These are phyloP conservation scores for Diplodus puntazzo DNA, from an alignment of 2,797 vertebrate genomes.

Conservation along the genomic window DNA sequence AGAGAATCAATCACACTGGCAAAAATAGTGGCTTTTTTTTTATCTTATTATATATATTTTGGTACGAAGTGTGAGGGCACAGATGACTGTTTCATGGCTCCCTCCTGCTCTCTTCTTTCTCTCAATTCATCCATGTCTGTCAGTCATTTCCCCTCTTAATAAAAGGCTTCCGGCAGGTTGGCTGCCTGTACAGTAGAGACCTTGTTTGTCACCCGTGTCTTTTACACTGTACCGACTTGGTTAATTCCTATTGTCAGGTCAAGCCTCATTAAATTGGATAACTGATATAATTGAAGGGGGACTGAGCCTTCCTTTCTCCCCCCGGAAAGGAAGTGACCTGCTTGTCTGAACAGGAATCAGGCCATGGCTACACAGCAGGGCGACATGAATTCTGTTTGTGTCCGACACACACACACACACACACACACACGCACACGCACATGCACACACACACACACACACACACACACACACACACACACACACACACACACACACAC, in stretches of 20 bases:
- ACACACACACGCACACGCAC: constrained; percentile 6
- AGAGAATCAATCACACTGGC: background rate
- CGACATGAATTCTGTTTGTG: constrained; percentile 66
- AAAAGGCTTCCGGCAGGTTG: constrained; percentile 74
- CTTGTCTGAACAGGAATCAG: constrained; percentile 82
- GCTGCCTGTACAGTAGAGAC: constrained; percentile 67
- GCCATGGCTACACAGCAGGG: constrained; percentile 78
- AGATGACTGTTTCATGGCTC: constrained; percentile 7
- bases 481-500: too few relatives aligned
- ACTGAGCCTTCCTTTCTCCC: constrained; percentile 60
- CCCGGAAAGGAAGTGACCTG: constrained; percentile 81
- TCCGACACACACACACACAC: constrained; percentile 39
- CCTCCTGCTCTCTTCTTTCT: constrained; percentile 9
- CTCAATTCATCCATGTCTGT: constrained; percentile 29
- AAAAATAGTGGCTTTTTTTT: background rate
- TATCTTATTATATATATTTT: background rate
- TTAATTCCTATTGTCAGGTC: constrained; percentile 80
- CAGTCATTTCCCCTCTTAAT: constrained; percentile 54
- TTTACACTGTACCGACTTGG: constrained; percentile 71
- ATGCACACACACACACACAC: constrained; percentile 12
- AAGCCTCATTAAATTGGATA: constrained; percentile 79
- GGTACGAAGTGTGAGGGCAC: constrained; percentile 10
- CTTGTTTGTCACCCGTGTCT: constrained; percentile 76
- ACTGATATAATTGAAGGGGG: constrained; percentile 76
- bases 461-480: too few relatives aligned